A percentile compares a stretch with the other conserved stretches of the same genome.
Conservation (phyloP, 2,888 invertebrate genomes). For the Phengaris arion region DNA sequence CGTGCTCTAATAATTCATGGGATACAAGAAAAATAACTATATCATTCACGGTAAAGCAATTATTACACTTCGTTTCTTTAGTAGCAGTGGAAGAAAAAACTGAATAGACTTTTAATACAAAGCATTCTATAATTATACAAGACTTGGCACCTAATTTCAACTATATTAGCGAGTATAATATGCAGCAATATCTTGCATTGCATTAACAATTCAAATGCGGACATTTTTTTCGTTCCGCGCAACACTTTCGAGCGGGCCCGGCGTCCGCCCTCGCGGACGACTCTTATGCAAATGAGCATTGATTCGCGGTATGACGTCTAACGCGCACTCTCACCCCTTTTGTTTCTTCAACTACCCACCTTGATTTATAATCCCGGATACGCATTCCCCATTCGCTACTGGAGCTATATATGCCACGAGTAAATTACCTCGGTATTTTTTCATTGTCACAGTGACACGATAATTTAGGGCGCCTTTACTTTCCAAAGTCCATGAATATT, state of each 20-base stretch:
- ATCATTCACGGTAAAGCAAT: slow-evolving; percentile 42
- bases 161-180: slow-evolving; percentile 54
- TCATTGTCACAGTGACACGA: slow-evolving; percentile 75
- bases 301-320: slow-evolving; percentile 71
- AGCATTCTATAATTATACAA: slow-evolving; percentile 35
- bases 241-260: slow-evolving; percentile 74
- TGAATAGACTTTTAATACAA: background rate
- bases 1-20: slow-evolving; percentile 50
- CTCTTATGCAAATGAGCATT: slow-evolving; percentile 76
- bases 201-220: slow-evolving; percentile 75
- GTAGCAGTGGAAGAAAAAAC: slow-evolving; percentile 1
- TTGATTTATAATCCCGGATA: slow-evolving; percentile 75
- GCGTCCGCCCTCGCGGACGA: slow-evolving; percentile 69
- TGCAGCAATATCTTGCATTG: slow-evolving; percentile 71
- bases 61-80: slow-evolving; percentile 34
- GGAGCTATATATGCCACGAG: slow-evolving; percentile 59
- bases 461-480: slow-evolving; percentile 76
- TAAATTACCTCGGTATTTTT: slow-evolving; percentile 67
- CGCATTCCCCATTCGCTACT: slow-evolving; percentile 60
- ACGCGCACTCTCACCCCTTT: slow-evolving; percentile 75
- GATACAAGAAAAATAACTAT: slow-evolving; percentile 41
- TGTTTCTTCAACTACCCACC: slow-evolving; percentile 74
- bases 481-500: slow-evolving; percentile 76
- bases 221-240: slow-evolving; percentile 66
- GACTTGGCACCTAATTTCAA: slow-evolving; percentile 67